These are phyloP conservation scores for Stichopus chloronotus DNA, from an alignment of 35 echinoderm and acorn worm genomes.

Conservation along the genomic window DNA sequence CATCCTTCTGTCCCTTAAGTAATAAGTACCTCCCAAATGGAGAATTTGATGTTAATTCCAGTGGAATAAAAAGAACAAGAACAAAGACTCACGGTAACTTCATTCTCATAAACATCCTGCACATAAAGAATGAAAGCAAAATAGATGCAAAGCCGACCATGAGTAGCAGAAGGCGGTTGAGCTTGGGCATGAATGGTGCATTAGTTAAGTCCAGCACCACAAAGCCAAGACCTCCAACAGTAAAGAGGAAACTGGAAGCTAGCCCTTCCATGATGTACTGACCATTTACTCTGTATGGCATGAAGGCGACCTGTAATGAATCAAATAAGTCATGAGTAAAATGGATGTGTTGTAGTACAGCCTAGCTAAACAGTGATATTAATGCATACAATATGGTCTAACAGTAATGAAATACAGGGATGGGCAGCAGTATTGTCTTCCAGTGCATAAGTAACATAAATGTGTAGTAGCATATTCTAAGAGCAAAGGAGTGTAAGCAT, in stretches of 20 bases:
- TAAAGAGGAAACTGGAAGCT: slow-evolving; percentile 97
- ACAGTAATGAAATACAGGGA: too few species aligned
- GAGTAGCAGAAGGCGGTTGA: slow-evolving; percentile 90
- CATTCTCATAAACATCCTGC: slow-evolving; percentile 99
- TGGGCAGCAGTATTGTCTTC: too few species aligned
- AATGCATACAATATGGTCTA: too few species aligned
- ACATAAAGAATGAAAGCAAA: slow-evolving; percentile 96
- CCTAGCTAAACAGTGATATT: slow-evolving; percentile 14
- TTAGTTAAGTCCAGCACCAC: slow-evolving; percentile 97
- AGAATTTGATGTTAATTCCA: too few species aligned
- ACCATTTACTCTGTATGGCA: slow-evolving; percentile 99
- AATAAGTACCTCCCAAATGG: too few species aligned
- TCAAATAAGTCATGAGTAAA: neutral
- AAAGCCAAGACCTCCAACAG: slow-evolving; percentile 92
- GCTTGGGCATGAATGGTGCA: slow-evolving; percentile 81
- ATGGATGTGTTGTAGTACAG: slow-evolving; percentile 77
- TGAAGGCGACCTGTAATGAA: slow-evolving; percentile 91
- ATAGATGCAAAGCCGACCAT: slow-evolving; percentile 93
- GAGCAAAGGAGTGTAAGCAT: too few species aligned
- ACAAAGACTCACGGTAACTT: slow-evolving; percentile 93
- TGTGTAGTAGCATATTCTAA: too few species aligned
- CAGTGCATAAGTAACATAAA: too few species aligned
- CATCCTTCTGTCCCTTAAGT: too few species aligned
- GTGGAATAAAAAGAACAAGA: neutral
- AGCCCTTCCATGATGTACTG: slow-evolving; percentile 99